These are phyloP conservation scores for Leptopilina myrica DNA, from an alignment of 2,888 invertebrate genomes.

Conservation along the genomic window DNA sequence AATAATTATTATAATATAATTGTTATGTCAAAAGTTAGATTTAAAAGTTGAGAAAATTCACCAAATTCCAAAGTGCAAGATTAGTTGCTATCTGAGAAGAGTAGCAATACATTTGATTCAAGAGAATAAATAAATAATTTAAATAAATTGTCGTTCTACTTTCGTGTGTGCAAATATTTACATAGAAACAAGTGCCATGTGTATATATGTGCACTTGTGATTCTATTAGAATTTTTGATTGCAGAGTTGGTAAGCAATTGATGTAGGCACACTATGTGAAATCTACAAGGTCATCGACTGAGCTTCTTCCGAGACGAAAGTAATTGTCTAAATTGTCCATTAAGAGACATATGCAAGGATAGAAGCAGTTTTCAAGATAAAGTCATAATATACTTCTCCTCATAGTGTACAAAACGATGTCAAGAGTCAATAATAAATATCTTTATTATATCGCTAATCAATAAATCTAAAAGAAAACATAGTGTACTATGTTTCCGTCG, in stretches of 20 bases:
- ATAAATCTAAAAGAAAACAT: too few relatives aligned
- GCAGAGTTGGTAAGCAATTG: slow-evolving; percentile 80
- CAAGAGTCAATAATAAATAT: slow-evolving; percentile 20
- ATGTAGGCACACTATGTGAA: slow-evolving; percentile 78
- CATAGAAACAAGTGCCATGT: too few relatives aligned
- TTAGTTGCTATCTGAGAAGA: too few relatives aligned
- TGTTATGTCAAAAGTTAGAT: too few relatives aligned
- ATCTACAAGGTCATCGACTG: slow-evolving; percentile 61
- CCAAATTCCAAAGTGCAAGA: too few relatives aligned
- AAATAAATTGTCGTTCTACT: not conserved
- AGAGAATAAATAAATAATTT: too few relatives aligned
- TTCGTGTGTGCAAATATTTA: not conserved
- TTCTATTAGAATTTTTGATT: slow-evolving; percentile 84
- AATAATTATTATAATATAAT: too few relatives aligned
- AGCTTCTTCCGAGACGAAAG: slow-evolving; percentile 61
- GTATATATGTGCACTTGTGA: not conserved
- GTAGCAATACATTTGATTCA: too few relatives aligned
- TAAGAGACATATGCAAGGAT: slow-evolving; percentile 50
- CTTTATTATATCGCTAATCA: too few relatives aligned
- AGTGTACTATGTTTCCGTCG: too few relatives aligned
- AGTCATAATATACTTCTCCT: slow-evolving; percentile 32
- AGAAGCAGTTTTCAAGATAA: slow-evolving; percentile 42
- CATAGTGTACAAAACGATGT: slow-evolving; percentile 25
- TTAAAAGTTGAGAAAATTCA: too few relatives aligned
- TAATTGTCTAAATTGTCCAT: slow-evolving; percentile 61